Evolutionary conservation across 1,140 invertebrate species (phyloP), one percentile per base, ranked within the genome.

Genomic region (Drosophila bipectinata): DNA sequence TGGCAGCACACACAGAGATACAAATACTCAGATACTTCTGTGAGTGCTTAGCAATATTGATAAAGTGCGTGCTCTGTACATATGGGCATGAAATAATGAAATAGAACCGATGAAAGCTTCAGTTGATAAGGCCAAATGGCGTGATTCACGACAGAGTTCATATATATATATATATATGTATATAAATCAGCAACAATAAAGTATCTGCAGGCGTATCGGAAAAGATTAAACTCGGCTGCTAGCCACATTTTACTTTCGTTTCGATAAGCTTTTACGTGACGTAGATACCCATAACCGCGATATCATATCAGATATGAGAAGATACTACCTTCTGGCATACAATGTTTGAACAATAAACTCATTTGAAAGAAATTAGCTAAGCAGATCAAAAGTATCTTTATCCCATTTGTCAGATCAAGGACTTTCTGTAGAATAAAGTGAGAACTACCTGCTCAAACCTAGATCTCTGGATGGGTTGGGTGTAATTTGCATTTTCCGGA

Each of bases 81-180:
- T 55, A 49, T 44, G 41, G 41, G 52, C 53, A 72, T 57, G 60
- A 54, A 64, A 51, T 63, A 64, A 66, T 83, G 59, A 61, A 84
- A 80, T 85, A 77, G 74, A 77, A 69, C 47, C 73, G 58, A 55
- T 77, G 62, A 55, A 63, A 48, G 73, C 61, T 64, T 58, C 32
- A 49, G 39, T 74, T 84, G 81, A 87, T 87, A 85, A 87, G 80
- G 55, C 58, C 78, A 79, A 87, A 85, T 85, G 82, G 82, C 82
- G 82, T 85, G 82, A 85, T 85, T 85, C 82, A 85, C 52, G 61
- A 67, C 62, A 74, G 73, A 75, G 58, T 64, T 61, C 57, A 57
- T 37, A 57, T 39, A 72, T 32, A 47, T 10, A 41, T 12, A 15
- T 55, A 62, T 37, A 45, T 14, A 54, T 41, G 12, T 28, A 52